A percentile compares a stretch with the other conserved stretches of the same genome.
Evolutionary conservation across 1,140 invertebrate genomes (phyloP).

Genomic region (Diachasma alloeum): DNA sequence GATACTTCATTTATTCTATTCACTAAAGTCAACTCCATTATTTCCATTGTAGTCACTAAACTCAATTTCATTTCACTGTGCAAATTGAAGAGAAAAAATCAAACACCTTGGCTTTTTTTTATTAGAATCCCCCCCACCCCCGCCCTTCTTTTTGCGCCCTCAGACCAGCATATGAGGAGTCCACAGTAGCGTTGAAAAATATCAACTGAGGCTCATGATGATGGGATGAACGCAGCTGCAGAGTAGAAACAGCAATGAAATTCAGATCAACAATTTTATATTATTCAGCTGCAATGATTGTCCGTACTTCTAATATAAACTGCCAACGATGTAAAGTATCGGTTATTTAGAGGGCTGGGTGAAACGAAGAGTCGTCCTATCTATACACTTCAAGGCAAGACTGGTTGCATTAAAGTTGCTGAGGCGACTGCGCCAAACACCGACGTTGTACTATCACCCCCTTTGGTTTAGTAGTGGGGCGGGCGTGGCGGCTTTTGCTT

Average conservation of each 20-base stretch:
- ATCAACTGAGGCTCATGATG: background rate
- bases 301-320: no score
- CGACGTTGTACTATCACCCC: background rate
- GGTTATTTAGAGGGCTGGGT: constrained; percentile 12
- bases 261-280: no score
- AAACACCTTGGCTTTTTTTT: no score
- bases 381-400: constrained; percentile 27
- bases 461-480: background rate
- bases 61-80: background rate
- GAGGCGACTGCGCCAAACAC: constrained; percentile 23
- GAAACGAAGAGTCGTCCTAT: constrained; percentile 6
- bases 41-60: background rate
- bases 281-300: no score
- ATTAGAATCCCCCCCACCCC: background rate
- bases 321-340: background rate
- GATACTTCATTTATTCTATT: background rate
- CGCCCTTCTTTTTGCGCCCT: background rate
- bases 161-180: background rate
- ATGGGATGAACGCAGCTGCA: no score
- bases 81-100: background rate
- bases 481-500: constrained; percentile 13
- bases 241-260: no score
- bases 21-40: background rate
- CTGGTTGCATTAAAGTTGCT: constrained; percentile 21
- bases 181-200: background rate